These are phyloP conservation scores for Scaptomyza caliginosa DNA, from an alignment of 2,888 invertebrate species.

Conservation along the genomic window DNA sequence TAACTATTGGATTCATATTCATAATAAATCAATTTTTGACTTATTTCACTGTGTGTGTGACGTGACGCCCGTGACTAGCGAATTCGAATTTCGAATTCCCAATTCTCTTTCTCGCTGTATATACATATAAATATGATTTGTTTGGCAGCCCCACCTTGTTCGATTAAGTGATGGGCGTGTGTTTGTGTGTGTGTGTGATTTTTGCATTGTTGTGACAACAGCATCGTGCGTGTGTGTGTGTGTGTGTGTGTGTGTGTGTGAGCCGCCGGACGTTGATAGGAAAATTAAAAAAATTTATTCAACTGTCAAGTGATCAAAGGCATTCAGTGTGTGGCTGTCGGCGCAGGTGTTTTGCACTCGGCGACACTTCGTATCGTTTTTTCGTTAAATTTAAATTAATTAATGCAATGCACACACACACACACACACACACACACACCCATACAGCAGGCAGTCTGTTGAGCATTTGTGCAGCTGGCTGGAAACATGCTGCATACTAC, in stretches of 20 bases:
- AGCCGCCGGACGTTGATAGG: constrained; percentile 56
- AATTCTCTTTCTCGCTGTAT: too few relatives aligned
- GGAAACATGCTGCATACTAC: constrained; percentile 41
- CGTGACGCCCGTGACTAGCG: constrained; percentile 55
- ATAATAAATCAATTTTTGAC: constrained; percentile 78
- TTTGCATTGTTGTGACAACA: constrained; percentile 15
- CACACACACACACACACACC: background rate
- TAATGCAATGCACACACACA: constrained; percentile 67
- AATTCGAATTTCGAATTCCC: constrained; percentile 52
- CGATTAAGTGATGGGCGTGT: constrained; percentile 24
- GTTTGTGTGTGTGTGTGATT: constrained; percentile 7
- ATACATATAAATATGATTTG: too few relatives aligned
- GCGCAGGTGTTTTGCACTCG: constrained; percentile 79
- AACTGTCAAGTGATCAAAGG: constrained; percentile 78
- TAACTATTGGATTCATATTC: constrained; percentile 68
- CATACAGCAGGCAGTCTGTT: constrained; percentile 22
- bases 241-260: constrained; percentile 10
- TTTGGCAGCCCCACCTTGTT: constrained; percentile 44
- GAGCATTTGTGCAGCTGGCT: constrained; percentile 59
- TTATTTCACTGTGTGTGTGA: constrained; percentile 74
- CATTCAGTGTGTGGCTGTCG: constrained; percentile 65
- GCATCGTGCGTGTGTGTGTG: constrained; percentile 26
- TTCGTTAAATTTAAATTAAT: constrained; percentile 73
- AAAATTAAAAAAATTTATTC: constrained; percentile 77
- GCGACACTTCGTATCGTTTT: constrained; percentile 65